Evolutionary conservation across 2,113 vertebrate species (phyloP).

Genomic region (Willisornis vidua): DNA sequence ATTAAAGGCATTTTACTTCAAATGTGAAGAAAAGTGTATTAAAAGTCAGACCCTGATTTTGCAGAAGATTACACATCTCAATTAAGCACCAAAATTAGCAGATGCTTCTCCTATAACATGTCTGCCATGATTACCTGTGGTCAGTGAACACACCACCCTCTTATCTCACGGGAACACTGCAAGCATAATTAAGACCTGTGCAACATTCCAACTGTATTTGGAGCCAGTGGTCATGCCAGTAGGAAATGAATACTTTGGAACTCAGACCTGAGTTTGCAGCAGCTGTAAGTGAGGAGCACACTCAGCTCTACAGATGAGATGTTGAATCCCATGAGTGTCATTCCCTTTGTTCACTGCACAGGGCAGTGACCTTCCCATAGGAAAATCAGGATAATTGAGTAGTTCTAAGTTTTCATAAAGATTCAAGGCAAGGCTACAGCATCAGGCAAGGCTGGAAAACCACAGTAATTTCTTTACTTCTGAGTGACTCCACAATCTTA

Average conservation of each 20-base stretch:
- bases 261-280: background rate
- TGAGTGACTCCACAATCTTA: background rate
- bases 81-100: background rate
- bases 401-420: background rate
- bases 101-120: background rate
- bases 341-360: background rate
- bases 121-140: background rate
- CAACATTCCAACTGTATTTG: background rate
- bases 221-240: background rate
- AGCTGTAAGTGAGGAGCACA: background rate
- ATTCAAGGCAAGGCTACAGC: background rate
- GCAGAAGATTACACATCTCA: background rate
- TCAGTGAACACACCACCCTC: background rate
- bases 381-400: background rate
- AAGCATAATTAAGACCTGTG: background rate
- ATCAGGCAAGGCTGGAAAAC: background rate
- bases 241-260: background rate
- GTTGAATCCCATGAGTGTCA: background rate
- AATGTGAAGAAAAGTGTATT: background rate
- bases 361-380: background rate
- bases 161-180: slow-evolving; percentile 1
- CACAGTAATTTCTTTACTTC: background rate
- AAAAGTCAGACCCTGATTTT: background rate
- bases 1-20: background rate
- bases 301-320: background rate